phyloP scores from a whole-genome alignment of 2,888 invertebrate species.

The Diachrysia chrysitis region DNA sequence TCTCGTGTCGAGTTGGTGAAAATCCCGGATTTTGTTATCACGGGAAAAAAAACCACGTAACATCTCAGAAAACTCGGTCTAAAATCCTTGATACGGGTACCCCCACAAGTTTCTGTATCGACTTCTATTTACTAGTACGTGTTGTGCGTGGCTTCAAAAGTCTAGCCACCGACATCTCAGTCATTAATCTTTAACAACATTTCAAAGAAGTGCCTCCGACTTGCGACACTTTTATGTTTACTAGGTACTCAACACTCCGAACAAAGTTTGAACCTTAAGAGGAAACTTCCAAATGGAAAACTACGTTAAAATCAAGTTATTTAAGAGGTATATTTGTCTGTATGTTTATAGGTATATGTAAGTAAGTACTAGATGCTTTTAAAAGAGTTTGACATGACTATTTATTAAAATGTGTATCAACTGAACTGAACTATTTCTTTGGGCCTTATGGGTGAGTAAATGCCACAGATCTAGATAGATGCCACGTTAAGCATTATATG shows the following conservation, averaged over 20 bases:
- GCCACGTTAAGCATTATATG: no score
- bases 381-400: no score
- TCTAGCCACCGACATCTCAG: constrained; percentile 30
- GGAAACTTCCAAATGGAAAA: constrained; percentile 52
- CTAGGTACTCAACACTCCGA: constrained; percentile 53
- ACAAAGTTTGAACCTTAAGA: constrained; percentile 50
- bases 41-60: no score
- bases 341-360: not conserved
- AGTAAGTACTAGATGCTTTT: not conserved
- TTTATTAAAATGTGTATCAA: no score
- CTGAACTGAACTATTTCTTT: no score
- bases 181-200: constrained; percentile 57
- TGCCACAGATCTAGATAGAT: no score
- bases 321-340: constrained; percentile 14
- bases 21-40: no score
- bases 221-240: constrained; percentile 55
- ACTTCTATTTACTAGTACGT: constrained; percentile 13
- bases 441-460: no score
- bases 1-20: no score
- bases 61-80: not conserved
- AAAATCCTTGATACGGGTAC: not conserved
- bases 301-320: constrained; percentile 47
- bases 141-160: constrained; percentile 31
- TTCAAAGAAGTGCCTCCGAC: constrained; percentile 49
- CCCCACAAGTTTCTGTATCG: constrained; percentile 10